Evolutionary conservation across 2,797 vertebrate species (phyloP).

Genomic region (Syndactyla subalaris): DNA sequence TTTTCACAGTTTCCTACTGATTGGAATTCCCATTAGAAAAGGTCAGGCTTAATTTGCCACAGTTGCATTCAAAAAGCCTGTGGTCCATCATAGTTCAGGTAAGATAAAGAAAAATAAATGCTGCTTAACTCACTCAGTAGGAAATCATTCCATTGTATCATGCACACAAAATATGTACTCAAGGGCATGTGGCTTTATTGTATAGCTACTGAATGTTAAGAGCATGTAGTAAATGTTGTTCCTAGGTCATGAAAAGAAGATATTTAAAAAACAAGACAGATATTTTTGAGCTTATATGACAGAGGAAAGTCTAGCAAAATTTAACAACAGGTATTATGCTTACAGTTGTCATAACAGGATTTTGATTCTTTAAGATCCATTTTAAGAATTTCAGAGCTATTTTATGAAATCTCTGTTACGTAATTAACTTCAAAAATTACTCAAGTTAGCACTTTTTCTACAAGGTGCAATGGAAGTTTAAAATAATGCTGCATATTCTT

Average conservation of each 20-base stretch:
- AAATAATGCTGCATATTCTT: neutral
- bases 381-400: constrained; percentile 39
- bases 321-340: constrained; percentile 53
- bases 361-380: constrained; percentile 48
- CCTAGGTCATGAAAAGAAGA: constrained; percentile 9
- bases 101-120: neutral
- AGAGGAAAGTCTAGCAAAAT: constrained; percentile 34
- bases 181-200: constrained; percentile 23
- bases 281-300: constrained; percentile 24
- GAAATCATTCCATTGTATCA: constrained; percentile 46
- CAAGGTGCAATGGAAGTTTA: neutral
- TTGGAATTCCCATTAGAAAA: constrained; percentile 34
- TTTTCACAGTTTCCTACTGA: constrained; percentile 42
- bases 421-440: constrained; percentile 49
- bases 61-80: neutral
- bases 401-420: constrained; percentile 35
- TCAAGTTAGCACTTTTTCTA: constrained; percentile 6
- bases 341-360: constrained; percentile 29
- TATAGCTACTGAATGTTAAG: constrained; percentile 24
- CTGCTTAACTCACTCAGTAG: constrained; percentile 5
- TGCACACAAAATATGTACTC: constrained; percentile 12
- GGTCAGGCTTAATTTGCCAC: constrained; percentile 54
- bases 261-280: constrained; percentile 29
- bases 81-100: neutral
- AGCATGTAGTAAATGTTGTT: constrained; percentile 33